A percentile compares a stretch with the other conserved stretches of the same genome.
These are phyloP conservation scores for Hiodon alosoides DNA, from an alignment of 2,113 vertebrate species.

Conservation along the genomic window DNA sequence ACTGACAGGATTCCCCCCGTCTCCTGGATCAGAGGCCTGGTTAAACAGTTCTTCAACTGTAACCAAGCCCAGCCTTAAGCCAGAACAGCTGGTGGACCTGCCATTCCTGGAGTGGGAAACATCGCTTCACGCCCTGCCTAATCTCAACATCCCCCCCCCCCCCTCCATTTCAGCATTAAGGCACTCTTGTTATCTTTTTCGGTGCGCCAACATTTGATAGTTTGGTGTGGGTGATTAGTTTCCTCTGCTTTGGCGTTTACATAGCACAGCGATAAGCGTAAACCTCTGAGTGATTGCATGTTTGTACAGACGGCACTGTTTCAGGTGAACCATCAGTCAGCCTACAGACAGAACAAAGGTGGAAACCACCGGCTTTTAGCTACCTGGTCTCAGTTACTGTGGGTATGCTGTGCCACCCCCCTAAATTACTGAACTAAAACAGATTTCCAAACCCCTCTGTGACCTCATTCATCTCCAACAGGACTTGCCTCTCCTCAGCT, in stretches of 20 bases:
- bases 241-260: background rate
- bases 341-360: too few relatives aligned
- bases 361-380: too few relatives aligned
- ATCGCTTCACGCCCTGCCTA: background rate
- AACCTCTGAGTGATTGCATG: too few relatives aligned
- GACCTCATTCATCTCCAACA: too few relatives aligned
- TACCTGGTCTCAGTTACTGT: too few relatives aligned
- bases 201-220: background rate
- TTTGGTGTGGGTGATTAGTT: background rate
- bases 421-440: background rate
- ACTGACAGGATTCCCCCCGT: conserved; percentile 10
- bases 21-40: background rate
- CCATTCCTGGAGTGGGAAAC: background rate
- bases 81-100: conserved; percentile 9
- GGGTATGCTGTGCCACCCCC: background rate
- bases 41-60: background rate
- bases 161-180: background rate
- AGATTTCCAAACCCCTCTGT: background rate
- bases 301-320: too few relatives aligned
- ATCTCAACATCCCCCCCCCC: background rate
- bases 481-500: too few relatives aligned
- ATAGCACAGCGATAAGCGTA: too few relatives aligned
- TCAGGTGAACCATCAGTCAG: too few relatives aligned
- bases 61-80: conserved; percentile 11
- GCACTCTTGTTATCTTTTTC: background rate